A percentile compares a stretch with the other conserved stretches of the same genome.
Conservation (phyloP, 2,888 invertebrate genomes). For the Sussaba pulchella region DNA sequence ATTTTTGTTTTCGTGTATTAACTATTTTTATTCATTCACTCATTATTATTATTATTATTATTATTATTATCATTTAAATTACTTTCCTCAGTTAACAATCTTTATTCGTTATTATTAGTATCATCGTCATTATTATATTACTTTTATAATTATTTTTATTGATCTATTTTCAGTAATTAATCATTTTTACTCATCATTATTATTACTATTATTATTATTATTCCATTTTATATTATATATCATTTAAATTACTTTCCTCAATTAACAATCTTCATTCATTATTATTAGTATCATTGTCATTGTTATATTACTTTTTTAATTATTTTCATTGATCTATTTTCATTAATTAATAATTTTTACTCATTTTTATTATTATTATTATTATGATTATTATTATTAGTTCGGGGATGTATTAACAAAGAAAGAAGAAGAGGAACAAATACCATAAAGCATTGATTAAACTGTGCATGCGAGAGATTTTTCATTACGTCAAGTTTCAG, state of each 20-base stretch:
- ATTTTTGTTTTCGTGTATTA: not conserved
- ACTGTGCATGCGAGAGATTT: no score
- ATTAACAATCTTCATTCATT: not conserved
- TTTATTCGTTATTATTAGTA: not conserved
- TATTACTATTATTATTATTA: not conserved
- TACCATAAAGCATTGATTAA: not conserved
- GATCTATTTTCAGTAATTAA: not conserved
- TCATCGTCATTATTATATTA: no score
- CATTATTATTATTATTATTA: not conserved
- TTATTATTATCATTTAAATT: no score
- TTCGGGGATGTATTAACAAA: no score
- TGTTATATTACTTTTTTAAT: no score
- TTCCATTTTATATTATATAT: no score
- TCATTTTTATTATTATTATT: not conserved
- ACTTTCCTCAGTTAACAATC: not conserved
- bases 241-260: not conserved
- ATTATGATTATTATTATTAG: not conserved
- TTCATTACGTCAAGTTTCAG: no score
- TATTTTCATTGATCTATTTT: no score
- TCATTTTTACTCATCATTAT: not conserved
- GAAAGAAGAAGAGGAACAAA: no score
- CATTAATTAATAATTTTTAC: not conserved
- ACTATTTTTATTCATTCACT: not conserved
- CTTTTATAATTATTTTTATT: not conserved
- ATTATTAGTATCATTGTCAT: not conserved